These are phyloP conservation scores for Tokudaia tokunoshimensis DNA, from an alignment of 2,797 vertebrate species.

Conservation along the genomic window DNA sequence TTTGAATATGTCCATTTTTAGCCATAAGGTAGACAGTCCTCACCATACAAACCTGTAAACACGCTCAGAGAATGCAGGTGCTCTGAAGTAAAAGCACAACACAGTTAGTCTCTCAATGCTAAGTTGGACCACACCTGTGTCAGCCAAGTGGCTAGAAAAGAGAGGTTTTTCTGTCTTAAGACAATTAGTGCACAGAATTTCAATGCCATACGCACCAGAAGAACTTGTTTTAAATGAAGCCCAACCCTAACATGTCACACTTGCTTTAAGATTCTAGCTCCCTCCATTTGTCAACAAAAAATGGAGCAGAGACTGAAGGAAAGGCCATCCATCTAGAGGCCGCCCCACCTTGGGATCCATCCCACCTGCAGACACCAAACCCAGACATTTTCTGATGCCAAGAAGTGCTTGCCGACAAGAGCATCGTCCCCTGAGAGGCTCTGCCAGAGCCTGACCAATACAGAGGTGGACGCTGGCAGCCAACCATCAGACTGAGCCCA, in stretches of 20 bases:
- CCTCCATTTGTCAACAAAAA: neutral
- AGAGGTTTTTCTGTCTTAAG: constrained; percentile 14
- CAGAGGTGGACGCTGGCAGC: neutral
- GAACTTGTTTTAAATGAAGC: neutral
- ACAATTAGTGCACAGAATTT: constrained; percentile 25
- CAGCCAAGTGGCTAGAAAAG: constrained; percentile 55
- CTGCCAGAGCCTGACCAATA: neutral
- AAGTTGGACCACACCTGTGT: constrained; percentile 14
- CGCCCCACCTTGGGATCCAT: neutral
- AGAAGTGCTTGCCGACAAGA: neutral
- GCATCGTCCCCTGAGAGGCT: neutral
- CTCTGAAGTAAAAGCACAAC: constrained; percentile 53
- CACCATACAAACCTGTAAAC: constrained; percentile 63
- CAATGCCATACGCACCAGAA: neutral
- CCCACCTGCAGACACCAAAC: neutral
- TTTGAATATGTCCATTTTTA: constrained; percentile 78
- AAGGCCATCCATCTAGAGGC: neutral
- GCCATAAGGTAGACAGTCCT: constrained; percentile 49
- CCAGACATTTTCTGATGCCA: neutral
- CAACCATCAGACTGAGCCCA: neutral
- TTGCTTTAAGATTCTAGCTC: neutral
- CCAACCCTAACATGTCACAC: neutral
- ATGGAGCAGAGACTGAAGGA: neutral
- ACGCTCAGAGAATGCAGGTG: constrained; percentile 70
- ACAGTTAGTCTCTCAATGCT: neutral